Evolutionary conservation across 2,797 vertebrate genomes (phyloP).

Genomic region (Galago senegalensis): DNA sequence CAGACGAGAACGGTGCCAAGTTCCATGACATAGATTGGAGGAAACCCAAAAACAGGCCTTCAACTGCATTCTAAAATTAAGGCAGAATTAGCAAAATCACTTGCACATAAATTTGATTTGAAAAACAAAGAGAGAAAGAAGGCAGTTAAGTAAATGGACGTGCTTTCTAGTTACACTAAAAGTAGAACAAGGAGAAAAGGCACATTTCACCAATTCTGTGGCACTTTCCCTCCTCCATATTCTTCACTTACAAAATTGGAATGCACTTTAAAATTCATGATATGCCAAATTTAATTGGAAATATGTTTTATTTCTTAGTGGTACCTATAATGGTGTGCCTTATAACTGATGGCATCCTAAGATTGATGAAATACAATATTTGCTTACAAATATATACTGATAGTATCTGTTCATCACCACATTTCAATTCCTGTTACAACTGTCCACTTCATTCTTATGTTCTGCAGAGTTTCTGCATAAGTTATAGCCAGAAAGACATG

Average conservation of each 20-base stretch:
- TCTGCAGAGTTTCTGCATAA: slow-evolving; percentile 48
- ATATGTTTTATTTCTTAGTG: slow-evolving; percentile 43
- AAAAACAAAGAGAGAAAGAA: slow-evolving; percentile 4
- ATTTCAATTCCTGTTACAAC: slow-evolving; percentile 62
- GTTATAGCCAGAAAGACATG: background rate
- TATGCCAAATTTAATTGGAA: slow-evolving; percentile 54
- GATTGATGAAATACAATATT: slow-evolving; percentile 16
- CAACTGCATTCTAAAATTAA: slow-evolving; percentile 30
- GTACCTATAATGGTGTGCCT: background rate
- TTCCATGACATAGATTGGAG: slow-evolving; percentile 15
- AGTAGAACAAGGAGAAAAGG: background rate
- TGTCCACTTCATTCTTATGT: slow-evolving; percentile 69
- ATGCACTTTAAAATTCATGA: background rate
- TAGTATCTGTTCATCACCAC: background rate
- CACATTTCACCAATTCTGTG: background rate
- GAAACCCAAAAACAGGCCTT: slow-evolving; percentile 35
- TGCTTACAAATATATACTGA: background rate
- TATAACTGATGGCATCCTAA: background rate
- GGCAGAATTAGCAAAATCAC: slow-evolving; percentile 41
- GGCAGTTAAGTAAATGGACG: background rate
- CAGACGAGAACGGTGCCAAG: background rate
- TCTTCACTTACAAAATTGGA: background rate
- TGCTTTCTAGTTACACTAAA: background rate
- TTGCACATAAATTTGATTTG: slow-evolving; percentile 26
- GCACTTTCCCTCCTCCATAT: background rate